These are phyloP conservation scores for Julus scandinavius DNA, from an alignment of 2,888 invertebrate species.

Conservation along the genomic window DNA sequence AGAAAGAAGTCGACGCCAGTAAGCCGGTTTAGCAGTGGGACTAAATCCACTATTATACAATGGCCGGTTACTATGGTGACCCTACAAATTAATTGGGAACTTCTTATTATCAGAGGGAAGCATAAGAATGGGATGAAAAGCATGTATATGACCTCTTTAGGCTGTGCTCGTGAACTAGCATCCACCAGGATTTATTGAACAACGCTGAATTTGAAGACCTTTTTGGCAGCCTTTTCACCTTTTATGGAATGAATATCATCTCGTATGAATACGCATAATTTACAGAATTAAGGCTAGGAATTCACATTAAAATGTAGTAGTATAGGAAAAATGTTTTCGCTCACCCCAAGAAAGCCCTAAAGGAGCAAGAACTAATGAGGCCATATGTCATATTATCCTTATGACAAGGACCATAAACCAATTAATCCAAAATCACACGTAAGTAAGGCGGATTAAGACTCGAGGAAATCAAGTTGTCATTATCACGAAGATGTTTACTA, in stretches of 20 bases:
- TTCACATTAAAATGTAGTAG: background rate
- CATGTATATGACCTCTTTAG: constrained; percentile 9
- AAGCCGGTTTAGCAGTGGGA: constrained; percentile 34
- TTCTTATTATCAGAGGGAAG: constrained; percentile 36
- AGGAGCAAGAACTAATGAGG: background rate
- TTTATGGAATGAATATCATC: constrained; percentile 5
- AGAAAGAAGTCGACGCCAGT: constrained; percentile 3
- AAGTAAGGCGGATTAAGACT: background rate
- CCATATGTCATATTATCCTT: background rate
- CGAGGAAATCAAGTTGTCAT: background rate
- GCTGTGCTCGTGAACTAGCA: background rate
- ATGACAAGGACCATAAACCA: background rate
- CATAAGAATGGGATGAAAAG: constrained; percentile 21
- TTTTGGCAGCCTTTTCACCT: background rate
- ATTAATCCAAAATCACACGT: background rate
- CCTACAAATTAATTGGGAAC: constrained; percentile 42
- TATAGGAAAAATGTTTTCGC: background rate
- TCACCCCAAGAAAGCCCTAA: background rate
- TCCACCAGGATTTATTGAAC: constrained; percentile 1
- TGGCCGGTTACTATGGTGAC: constrained; percentile 27
- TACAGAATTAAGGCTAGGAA: background rate
- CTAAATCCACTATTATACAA: constrained; percentile 31
- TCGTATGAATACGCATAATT: background rate
- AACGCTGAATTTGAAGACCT: background rate
- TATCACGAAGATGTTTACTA: background rate